Conservation (phyloP, 1,140 invertebrate species). For the Eupristina koningsbergeri region DNA sequence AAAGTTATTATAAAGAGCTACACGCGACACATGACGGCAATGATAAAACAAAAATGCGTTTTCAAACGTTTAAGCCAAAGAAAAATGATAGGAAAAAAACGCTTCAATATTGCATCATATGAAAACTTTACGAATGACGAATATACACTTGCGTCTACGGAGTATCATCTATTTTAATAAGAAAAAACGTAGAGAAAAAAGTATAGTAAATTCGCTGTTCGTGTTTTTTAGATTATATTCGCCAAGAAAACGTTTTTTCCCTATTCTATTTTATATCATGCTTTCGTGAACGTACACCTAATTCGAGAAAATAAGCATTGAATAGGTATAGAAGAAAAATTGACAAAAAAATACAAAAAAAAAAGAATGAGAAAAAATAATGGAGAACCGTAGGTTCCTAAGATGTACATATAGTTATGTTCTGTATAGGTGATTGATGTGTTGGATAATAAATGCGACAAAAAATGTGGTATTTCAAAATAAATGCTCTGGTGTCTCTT, state of each 20-base stretch:
- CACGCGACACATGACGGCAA: neutral
- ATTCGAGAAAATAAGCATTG: conserved; percentile 24
- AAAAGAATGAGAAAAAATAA: conserved; percentile 16
- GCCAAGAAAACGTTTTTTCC: neutral
- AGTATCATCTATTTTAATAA: conserved; percentile 39
- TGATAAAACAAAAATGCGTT: neutral
- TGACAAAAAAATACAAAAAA: neutral
- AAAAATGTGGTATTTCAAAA: conserved; percentile 2
- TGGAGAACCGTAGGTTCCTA: conserved; percentile 34
- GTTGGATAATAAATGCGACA: conserved; percentile 30
- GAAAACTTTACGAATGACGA: conserved; percentile 2
- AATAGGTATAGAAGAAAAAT: conserved; percentile 33
- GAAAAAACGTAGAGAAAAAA: neutral
- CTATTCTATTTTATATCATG: neutral
- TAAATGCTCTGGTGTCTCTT: conserved; percentile 11
- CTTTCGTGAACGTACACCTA: neutral
- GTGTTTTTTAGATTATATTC: neutral
- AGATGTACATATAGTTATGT: conserved; percentile 45
- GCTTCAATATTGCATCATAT: neutral
- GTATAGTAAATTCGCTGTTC: conserved; percentile 2
- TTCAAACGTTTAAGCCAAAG: neutral
- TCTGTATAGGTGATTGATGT: conserved; percentile 41
- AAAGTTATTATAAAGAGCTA: neutral
- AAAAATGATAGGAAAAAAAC: neutral
- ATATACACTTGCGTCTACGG: neutral